Base-by-base conservation (phyloP, 64 coral and sea anemone genomes). In the Montipora capricornis region DNA sequence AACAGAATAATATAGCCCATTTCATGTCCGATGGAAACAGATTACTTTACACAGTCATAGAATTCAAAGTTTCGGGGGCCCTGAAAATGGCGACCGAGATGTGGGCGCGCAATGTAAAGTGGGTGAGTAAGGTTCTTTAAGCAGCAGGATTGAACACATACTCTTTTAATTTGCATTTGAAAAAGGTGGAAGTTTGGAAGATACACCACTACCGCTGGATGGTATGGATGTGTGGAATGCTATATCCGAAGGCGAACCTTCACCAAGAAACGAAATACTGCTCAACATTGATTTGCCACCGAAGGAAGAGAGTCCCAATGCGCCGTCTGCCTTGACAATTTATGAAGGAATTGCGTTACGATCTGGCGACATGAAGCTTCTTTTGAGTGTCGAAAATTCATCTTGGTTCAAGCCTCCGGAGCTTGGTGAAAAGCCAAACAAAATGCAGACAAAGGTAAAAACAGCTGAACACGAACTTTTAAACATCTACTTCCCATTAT, bases 291-390 rank as follows among this genome's bases (percentile, higher is more conserved):
- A 92, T 45, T 2, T 44, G 22, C 15, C 46, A 50, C 3, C 12
- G 9, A 14, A 78, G 17, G 46, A 48, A 50, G 76, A 78, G 49
- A 50, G 5, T 7, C 3, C 19, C 6, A 13, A 8, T 19, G 46
- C 29, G 29, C 29, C 46, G 12, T 76, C 44, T 0, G 8, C 13
- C 11, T 17, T 46, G 3, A 20, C 47, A 29, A 26, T 8, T 0
- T 95, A 76, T 78, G 73, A 95, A 87, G 94, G 94, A n/a, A 80
- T 93, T 75, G 95, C 95, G 26, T n/a, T 97, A 29, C 81, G 95
- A 52, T 64, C 81, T 19, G 92, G 95, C 16, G 82, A 97, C 82
- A 94, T 93, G 95, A 97, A 97, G 76, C 92, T 97, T 62, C 76
- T 97, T 3, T 24, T 95, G 77, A 79, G 84, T 53, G 94, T 95